Percentiles rank a stretch among this genome's conserved stretches.
Conservation (phyloP, 1,140 invertebrate genomes). For the Cyclina sinensis region DNA sequence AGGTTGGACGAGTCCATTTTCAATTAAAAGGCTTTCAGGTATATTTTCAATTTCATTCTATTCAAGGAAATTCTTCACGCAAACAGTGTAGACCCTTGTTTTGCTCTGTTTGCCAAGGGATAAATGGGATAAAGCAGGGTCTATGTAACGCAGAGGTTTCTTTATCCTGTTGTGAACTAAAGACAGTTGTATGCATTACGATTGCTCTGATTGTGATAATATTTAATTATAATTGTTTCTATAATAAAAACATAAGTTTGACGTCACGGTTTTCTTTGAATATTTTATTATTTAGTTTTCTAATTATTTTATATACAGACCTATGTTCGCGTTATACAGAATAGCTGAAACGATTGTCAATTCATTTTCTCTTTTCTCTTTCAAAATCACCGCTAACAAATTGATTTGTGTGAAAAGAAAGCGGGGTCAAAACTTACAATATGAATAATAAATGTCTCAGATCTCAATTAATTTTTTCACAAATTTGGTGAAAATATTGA, state of each 20-base stretch:
- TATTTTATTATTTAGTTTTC: neutral
- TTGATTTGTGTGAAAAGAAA: neutral
- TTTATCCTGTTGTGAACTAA: too few relatives aligned
- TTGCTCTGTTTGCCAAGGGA: too few relatives aligned
- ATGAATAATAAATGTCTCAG: slow-evolving; percentile 23
- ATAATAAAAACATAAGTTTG: neutral
- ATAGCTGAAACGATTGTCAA: neutral
- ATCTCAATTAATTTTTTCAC: slow-evolving; percentile 11
- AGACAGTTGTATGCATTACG: too few relatives aligned
- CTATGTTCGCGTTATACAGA: neutral
- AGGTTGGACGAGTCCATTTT: too few relatives aligned
- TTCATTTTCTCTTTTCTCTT: neutral
- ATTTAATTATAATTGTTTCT: too few relatives aligned
- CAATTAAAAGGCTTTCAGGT: too few relatives aligned
- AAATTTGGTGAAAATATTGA: slow-evolving; percentile 16
- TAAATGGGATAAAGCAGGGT: too few relatives aligned
- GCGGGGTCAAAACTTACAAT: neutral
- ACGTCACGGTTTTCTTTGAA: neutral
- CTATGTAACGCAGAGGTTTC: too few relatives aligned
- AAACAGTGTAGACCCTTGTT: too few relatives aligned
- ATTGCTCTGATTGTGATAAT: too few relatives aligned
- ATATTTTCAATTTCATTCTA: too few relatives aligned
- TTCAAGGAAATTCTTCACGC: too few relatives aligned
- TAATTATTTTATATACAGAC: neutral
- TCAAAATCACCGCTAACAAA: slow-evolving; percentile 36